Evolutionary conservation across 2,113 vertebrate genomes (phyloP).

Genomic region (Albula goreensis): DNA sequence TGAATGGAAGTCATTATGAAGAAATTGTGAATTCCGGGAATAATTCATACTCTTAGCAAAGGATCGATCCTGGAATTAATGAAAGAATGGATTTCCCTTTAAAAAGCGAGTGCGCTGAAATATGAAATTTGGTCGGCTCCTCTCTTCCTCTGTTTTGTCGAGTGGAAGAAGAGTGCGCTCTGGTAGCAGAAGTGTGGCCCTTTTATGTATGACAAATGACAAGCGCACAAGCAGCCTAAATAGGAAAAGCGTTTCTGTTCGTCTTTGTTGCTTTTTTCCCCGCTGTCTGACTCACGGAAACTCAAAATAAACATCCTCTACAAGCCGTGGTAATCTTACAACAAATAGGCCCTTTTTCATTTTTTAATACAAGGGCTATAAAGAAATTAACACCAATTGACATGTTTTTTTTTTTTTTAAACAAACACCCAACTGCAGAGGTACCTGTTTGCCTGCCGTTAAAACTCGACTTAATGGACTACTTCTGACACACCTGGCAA

Average conservation of each 20-base stretch:
- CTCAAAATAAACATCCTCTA: background rate
- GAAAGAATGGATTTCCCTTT: constrained; percentile 41
- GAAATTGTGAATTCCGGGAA: constrained; percentile 39
- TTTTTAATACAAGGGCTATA: background rate
- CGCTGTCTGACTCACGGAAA: background rate
- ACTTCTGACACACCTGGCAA: background rate
- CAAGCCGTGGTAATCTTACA: too few species aligned
- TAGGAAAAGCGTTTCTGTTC: background rate
- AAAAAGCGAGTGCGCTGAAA: constrained; percentile 24
- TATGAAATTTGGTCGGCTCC: constrained; percentile 2
- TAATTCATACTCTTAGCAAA: constrained; percentile 39
- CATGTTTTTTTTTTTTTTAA: too few species aligned
- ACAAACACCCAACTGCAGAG: background rate
- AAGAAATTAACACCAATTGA: background rate
- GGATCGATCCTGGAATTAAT: constrained; percentile 51
- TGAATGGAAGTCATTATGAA: constrained; percentile 47
- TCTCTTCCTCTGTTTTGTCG: background rate
- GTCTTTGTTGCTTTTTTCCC: constrained; percentile 15
- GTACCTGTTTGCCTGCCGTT: background rate
- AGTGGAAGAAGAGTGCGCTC: background rate
- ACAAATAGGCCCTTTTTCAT: background rate
- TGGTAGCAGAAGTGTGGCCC: background rate
- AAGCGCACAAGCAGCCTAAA: background rate
- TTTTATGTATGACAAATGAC: background rate
- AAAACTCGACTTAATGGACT: background rate